Evolutionary conservation across 2,888 invertebrate genomes (phyloP).

Genomic region (Agrotis exclamationis): DNA sequence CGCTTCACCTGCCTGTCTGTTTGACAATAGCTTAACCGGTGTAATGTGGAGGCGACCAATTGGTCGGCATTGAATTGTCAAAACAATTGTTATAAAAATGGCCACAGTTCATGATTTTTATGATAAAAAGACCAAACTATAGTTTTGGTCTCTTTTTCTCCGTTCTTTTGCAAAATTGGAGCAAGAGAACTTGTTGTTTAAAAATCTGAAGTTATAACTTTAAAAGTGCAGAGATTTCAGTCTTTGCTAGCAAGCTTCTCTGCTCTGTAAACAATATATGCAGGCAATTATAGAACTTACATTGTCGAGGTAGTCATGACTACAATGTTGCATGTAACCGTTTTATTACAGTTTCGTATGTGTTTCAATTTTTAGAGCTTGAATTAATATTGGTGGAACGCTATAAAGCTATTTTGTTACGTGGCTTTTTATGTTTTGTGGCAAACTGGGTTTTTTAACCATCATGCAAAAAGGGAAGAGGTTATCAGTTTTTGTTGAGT

Average conservation of each 20-base stretch:
- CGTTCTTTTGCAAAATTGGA: too few relatives aligned
- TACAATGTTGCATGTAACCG: constrained; percentile 41
- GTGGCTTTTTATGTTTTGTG: constrained; percentile 19
- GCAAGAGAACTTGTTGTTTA: too few relatives aligned
- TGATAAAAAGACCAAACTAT: too few relatives aligned
- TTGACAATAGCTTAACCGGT: too few relatives aligned
- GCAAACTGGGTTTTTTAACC: neutral
- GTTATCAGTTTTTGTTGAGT: neutral
- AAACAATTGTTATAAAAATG: too few relatives aligned
- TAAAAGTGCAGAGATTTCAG: neutral
- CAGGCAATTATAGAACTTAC: constrained; percentile 62
- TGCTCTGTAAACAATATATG: constrained; percentile 55
- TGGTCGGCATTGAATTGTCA: too few relatives aligned
- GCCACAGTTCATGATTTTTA: too few relatives aligned
- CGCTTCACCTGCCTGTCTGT: too few relatives aligned
- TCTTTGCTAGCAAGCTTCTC: neutral
- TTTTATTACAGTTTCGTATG: constrained; percentile 40
- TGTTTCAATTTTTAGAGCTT: constrained; percentile 31
- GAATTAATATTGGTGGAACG: constrained; percentile 24
- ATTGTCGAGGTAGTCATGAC: constrained; percentile 50
- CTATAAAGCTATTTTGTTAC: constrained; percentile 37
- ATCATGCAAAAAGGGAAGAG: neutral
- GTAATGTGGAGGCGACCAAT: too few relatives aligned
- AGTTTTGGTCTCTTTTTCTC: too few relatives aligned
- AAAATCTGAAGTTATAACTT: too few relatives aligned